A percentile compares a stretch with the other conserved stretches of the same genome.
Evolutionary conservation across 1,140 invertebrate genomes (phyloP).

Genomic region (Zaprionus capensis): DNA sequence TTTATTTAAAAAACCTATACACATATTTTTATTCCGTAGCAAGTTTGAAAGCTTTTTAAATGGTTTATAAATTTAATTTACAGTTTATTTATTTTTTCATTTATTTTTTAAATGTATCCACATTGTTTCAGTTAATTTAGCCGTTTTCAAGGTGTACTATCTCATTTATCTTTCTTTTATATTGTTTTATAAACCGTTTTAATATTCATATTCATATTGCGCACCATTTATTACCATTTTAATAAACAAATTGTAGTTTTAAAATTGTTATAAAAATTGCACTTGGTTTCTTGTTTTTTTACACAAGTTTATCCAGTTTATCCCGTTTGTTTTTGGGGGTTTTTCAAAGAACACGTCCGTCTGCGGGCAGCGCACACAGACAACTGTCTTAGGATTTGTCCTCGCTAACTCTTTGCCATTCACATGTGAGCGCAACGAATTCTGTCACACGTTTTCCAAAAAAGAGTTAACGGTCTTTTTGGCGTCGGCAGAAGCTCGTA

Average conservation of each 20-base stretch:
- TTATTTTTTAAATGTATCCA: too few relatives aligned
- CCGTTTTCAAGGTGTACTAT: neutral
- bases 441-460: slow-evolving; percentile 52
- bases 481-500: slow-evolving; percentile 55
- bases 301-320: neutral
- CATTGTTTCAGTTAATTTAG: neutral
- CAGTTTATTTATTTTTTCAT: too few relatives aligned
- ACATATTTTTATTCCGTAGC: too few relatives aligned
- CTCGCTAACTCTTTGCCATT: slow-evolving; percentile 37
- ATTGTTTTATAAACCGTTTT: neutral
- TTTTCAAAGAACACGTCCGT: slow-evolving; percentile 39
- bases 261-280: slow-evolving; percentile 8
- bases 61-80: too few relatives aligned
- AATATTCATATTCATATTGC: neutral
- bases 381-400: slow-evolving; percentile 33
- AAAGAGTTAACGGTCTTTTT: slow-evolving; percentile 49
- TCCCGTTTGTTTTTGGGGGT: neutral
- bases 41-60: too few relatives aligned
- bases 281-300: neutral
- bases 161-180: neutral
- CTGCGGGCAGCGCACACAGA: slow-evolving; percentile 29
- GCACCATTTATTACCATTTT: neutral
- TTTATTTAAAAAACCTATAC: too few relatives aligned
- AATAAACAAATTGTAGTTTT: neutral
- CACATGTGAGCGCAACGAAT: slow-evolving; percentile 39